Evolutionary conservation across 1,140 invertebrate species (phyloP).

Genomic region (Triops longicaudatus): DNA sequence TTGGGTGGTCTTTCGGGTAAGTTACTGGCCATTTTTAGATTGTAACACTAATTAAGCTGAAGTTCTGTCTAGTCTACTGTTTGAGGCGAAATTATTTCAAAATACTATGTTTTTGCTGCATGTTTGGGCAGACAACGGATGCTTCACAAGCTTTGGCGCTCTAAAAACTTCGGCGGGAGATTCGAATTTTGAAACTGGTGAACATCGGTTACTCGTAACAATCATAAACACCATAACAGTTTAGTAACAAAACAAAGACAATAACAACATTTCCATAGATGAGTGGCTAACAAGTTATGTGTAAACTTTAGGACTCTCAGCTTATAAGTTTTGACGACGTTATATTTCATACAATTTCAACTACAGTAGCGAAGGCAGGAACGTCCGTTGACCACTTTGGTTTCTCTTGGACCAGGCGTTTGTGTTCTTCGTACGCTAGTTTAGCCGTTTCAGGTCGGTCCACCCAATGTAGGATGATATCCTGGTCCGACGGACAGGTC

Average conservation of each 20-base stretch:
- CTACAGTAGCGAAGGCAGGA: slow-evolving; percentile 33
- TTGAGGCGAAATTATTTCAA: not conserved
- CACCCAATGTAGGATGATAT: slow-evolving; percentile 51
- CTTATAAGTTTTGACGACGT: not conserved
- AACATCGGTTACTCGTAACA: not conserved
- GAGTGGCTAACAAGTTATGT: no score
- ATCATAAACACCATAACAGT: not conserved
- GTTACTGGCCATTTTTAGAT: not conserved
- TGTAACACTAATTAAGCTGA: not conserved
- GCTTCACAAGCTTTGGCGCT: not conserved
- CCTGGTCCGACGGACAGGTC: slow-evolving; percentile 54
- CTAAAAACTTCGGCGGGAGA: not conserved
- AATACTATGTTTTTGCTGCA: not conserved
- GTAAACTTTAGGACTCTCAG: no score
- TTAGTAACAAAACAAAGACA: not conserved
- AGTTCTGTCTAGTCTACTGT: not conserved
- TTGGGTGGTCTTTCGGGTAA: not conserved
- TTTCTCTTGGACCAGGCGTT: slow-evolving; percentile 36
- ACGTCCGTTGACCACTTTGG: slow-evolving; percentile 39
- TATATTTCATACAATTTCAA: not conserved
- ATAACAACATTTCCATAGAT: not conserved
- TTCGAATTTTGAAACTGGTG: not conserved
- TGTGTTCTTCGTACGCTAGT: slow-evolving; percentile 38
- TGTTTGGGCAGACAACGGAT: not conserved
- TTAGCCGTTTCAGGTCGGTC: slow-evolving; percentile 43